phyloP scores from a whole-genome alignment of 2,113 vertebrate genomes.

The Octodon degus region DNA sequence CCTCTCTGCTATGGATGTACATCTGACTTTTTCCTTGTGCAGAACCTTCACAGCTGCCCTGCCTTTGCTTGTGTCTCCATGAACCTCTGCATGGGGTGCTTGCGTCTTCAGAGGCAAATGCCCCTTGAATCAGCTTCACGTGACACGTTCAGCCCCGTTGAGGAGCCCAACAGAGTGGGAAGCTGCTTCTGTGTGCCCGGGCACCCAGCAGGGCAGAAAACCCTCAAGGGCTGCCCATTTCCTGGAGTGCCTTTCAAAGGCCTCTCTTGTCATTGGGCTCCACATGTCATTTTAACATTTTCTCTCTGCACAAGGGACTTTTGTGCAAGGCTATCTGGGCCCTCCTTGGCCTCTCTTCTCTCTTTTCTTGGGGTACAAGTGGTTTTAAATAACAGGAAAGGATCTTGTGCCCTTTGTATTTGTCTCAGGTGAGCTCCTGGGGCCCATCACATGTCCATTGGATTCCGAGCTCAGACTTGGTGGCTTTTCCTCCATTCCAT shows the following conservation, averaged over 20 bases:
- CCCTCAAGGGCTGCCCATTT: not conserved
- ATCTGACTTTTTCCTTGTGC: too few relatives aligned
- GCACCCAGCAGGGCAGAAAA: not conserved
- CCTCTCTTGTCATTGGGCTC: not conserved
- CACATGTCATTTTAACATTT: not conserved
- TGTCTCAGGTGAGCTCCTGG: not conserved
- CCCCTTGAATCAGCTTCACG: too few relatives aligned
- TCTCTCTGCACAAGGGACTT: not conserved
- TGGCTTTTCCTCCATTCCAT: not conserved
- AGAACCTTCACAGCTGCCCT: too few relatives aligned
- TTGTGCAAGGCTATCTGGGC: not conserved
- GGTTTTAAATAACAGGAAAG: not conserved
- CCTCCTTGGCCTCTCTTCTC: too few relatives aligned
- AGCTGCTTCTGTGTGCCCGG: not conserved
- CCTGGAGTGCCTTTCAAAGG: not conserved
- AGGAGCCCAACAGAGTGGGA: not conserved
- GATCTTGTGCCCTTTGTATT: not conserved
- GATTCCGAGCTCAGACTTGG: not conserved
- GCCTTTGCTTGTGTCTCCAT: not conserved
- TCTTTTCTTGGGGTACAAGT: too few relatives aligned
- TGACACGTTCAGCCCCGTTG: not conserved
- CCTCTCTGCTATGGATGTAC: too few relatives aligned
- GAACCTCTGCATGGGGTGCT: not conserved
- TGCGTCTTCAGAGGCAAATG: not conserved
- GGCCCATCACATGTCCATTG: not conserved